A percentile compares a stretch with the other conserved stretches of the same genome.
Conservation (phyloP, 2,888 invertebrate genomes). For the Leucophenga maculata region DNA sequence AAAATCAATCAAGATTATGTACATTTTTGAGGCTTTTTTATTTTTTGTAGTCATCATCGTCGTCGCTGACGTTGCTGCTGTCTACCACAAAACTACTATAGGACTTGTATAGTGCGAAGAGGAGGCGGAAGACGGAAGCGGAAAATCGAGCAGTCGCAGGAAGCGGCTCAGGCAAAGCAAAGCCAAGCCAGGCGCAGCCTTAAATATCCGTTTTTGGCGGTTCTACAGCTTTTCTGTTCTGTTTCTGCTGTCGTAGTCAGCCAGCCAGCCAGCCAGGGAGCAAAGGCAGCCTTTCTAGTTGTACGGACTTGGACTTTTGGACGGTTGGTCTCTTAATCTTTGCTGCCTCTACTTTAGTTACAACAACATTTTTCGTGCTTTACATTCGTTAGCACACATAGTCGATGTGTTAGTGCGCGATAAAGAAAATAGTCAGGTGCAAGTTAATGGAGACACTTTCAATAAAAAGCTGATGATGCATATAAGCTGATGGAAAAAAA, state of each 20-base stretch:
- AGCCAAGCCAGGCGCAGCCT: neutral
- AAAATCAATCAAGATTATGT: constrained; percentile 42
- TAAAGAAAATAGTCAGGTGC: neutral
- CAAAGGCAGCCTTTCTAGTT: no score
- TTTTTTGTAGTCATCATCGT: neutral
- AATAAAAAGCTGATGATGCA: no score
- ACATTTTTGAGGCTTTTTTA: constrained; percentile 1
- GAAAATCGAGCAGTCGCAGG: neutral
- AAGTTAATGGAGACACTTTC: neutral
- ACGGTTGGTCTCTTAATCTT: constrained; percentile 23
- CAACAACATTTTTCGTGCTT: constrained; percentile 7
- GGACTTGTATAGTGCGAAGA: no score
- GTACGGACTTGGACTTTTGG: neutral
- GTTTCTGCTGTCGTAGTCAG: neutral
- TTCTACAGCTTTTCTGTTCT: neutral
- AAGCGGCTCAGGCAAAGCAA: neutral
- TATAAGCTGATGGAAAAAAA: no score
- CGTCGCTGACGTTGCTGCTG: neutral
- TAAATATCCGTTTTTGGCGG: constrained; percentile 6
- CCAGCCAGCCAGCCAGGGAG: neutral
- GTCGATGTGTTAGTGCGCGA: neutral
- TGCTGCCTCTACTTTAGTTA: constrained; percentile 10
- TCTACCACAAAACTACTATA: no score
- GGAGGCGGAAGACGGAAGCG: no score
- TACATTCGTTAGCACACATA: neutral